Percentiles rank a stretch among this genome's conserved stretches.
Evolutionary conservation across 2,797 vertebrate genomes (phyloP).

Genomic region (Thunnus albacares): DNA sequence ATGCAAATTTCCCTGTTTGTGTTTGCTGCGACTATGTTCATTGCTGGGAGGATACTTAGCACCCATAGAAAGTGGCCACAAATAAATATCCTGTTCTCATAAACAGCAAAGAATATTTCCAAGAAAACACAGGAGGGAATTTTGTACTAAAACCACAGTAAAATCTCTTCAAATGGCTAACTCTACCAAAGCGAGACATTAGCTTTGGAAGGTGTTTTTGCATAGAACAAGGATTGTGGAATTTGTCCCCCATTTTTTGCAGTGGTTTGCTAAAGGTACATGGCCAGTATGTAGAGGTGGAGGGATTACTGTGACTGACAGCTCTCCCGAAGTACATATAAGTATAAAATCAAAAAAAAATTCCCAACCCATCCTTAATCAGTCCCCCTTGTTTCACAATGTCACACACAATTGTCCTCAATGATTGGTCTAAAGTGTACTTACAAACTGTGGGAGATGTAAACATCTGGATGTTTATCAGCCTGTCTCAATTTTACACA

Average conservation of each 20-base stretch:
- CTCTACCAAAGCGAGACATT: background rate
- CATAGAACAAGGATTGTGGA: background rate
- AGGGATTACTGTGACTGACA: background rate
- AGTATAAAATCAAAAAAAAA: no score
- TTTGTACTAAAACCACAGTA: no score
- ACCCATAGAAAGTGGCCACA: no score
- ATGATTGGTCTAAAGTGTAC: no score
- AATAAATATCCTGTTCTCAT: background rate
- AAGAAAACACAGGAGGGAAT: no score
- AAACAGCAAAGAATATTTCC: background rate
- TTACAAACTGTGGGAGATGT: background rate
- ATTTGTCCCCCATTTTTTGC: background rate
- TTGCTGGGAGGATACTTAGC: no score
- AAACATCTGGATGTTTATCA: slow-evolving; percentile 4
- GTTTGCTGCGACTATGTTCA: no score
- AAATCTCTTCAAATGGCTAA: background rate
- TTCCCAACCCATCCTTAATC: no score
- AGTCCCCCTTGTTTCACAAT: no score
- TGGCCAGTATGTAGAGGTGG: background rate
- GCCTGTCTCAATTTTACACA: background rate
- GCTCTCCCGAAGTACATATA: no score
- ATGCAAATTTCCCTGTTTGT: no score
- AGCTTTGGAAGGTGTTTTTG: slow-evolving; percentile 9
- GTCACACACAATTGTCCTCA: no score
- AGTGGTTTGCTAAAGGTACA: background rate